phyloP scores from a whole-genome alignment of 2,113 vertebrate species.

The Pollimyrus isidori region DNA sequence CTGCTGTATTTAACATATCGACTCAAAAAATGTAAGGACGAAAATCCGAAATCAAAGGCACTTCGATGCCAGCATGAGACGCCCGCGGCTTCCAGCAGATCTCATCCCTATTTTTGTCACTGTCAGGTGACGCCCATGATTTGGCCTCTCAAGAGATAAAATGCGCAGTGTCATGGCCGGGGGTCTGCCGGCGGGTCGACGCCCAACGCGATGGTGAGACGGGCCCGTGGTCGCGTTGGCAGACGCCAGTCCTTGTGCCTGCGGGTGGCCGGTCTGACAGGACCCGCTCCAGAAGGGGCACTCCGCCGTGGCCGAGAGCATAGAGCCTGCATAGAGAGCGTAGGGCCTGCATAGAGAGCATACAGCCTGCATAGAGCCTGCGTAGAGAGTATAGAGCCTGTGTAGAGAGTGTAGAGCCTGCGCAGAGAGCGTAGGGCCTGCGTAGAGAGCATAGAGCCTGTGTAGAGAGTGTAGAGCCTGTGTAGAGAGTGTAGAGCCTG shows the following conservation, averaged over 20 bases:
- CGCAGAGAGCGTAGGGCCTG: too few species aligned
- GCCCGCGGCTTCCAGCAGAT: background rate
- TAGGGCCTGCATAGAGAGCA: too few species aligned
- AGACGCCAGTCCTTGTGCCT: background rate
- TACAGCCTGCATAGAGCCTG: too few species aligned
- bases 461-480: too few species aligned
- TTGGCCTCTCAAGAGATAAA: background rate
- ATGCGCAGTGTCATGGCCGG: background rate
- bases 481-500: too few species aligned
- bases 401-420: too few species aligned
- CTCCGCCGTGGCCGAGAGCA: background rate
- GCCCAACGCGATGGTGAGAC: background rate
- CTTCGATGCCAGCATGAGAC: background rate
- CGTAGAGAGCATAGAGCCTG: too few species aligned
- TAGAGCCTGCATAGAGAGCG: background rate
- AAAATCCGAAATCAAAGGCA: slow-evolving; percentile 5
- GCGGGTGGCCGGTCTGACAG: background rate
- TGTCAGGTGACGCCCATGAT: background rate
- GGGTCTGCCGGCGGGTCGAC: background rate
- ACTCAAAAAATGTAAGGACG: background rate
- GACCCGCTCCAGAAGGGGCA: background rate
- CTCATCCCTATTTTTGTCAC: background rate
- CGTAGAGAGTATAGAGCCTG: too few species aligned
- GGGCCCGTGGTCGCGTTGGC: background rate
- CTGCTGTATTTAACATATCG: background rate